Evolutionary conservation across 2,113 vertebrate genomes (phyloP).

Genomic region (Diphyllodes magnificus): DNA sequence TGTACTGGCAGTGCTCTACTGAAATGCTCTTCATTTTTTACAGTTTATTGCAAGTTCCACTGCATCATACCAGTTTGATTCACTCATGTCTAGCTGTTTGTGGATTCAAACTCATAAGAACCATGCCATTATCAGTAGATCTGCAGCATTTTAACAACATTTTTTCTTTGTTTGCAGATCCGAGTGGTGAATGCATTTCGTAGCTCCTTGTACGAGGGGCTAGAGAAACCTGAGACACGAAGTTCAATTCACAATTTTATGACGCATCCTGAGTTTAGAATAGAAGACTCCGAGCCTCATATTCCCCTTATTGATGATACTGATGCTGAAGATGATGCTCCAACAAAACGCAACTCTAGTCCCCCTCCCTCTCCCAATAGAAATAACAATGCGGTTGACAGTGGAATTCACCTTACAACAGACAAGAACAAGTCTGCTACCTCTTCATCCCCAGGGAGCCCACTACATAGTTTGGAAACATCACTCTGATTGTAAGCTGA

Average conservation of each 20-base stretch:
- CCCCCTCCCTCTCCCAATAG: constrained; percentile 93
- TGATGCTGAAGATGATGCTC: constrained; percentile 95
- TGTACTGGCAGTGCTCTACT: constrained; percentile 72
- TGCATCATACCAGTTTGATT: constrained; percentile 79
- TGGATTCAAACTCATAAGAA: constrained; percentile 81
- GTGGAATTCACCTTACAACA: constrained; percentile 91
- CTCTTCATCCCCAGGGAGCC: constrained; percentile 92
- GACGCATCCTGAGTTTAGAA: constrained; percentile 98
- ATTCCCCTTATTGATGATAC: constrained; percentile 99
- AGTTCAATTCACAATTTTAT: constrained; percentile 99
- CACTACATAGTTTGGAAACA: constrained; percentile 99
- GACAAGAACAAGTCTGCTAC: constrained; percentile 91
- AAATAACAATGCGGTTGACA: constrained; percentile 99
- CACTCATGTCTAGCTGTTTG: constrained; percentile 81
- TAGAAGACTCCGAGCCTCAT: constrained; percentile 99
- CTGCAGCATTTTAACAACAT: background rate
- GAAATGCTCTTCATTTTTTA: constrained; percentile 80
- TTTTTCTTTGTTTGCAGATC: constrained; percentile 81
- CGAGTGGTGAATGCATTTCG: constrained; percentile 99
- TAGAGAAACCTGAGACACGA: constrained; percentile 96
- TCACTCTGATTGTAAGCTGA: constrained; percentile 94
- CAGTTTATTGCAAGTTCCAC: constrained; percentile 81
- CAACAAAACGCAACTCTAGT: constrained; percentile 92
- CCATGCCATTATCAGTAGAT: constrained; percentile 22
- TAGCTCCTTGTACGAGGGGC: constrained; percentile 98